phyloP scores from a whole-genome alignment of 2,797 vertebrate species.

The Darevskia nairensis region DNA sequence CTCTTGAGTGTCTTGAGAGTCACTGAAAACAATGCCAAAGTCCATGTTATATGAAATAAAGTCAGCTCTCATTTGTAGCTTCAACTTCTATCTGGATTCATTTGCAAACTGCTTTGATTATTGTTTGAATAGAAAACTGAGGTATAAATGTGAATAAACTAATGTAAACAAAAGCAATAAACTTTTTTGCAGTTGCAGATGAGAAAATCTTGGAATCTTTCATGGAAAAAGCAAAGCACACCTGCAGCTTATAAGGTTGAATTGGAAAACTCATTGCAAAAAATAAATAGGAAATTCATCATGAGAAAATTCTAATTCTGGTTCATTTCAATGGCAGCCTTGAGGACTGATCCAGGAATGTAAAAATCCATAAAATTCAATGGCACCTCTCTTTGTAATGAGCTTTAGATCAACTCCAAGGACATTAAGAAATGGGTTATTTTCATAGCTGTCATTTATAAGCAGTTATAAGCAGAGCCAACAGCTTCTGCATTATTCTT shows the following conservation, averaged over 20 bases:
- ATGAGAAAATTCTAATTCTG: not conserved
- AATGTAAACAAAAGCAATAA: too few relatives aligned
- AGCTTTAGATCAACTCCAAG: slow-evolving; percentile 23
- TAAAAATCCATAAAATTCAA: not conserved
- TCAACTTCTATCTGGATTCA: not conserved
- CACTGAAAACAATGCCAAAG: not conserved
- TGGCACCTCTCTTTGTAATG: not conserved
- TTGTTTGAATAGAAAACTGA: not conserved
- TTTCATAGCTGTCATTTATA: slow-evolving; percentile 4
- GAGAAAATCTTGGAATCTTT: too few relatives aligned
- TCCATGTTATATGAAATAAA: not conserved
- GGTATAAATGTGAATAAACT: too few relatives aligned
- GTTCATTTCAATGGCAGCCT: slow-evolving; percentile 7
- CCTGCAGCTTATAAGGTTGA: not conserved
- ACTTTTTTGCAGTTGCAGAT: too few relatives aligned
- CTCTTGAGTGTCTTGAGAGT: not conserved
- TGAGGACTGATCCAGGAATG: too few relatives aligned
- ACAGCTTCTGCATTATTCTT: not conserved
- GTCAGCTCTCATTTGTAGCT: too few relatives aligned
- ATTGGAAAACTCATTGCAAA: not conserved
- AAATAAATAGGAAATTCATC: not conserved
- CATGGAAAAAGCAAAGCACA: too few relatives aligned
- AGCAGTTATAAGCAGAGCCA: slow-evolving; percentile 3
- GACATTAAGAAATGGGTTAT: not conserved
- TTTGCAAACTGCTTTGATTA: not conserved